These are phyloP conservation scores for Liolophura sinensis DNA, from an alignment of 1,140 invertebrate genomes.

Conservation along the genomic window DNA sequence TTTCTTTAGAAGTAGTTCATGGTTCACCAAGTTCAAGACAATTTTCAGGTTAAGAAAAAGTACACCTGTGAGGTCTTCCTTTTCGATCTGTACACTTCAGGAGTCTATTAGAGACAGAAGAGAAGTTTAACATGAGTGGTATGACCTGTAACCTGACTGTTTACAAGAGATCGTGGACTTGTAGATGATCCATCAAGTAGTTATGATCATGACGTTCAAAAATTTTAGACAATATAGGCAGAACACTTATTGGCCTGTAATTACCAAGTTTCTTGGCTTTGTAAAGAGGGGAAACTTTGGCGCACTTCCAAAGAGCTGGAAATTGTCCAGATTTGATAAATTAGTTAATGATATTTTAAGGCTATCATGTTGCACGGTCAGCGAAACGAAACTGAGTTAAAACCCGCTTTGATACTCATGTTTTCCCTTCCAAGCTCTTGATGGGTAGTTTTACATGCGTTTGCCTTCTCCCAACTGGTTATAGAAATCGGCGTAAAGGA, in stretches of 20 bases:
- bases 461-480: too few species aligned
- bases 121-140: conserved; percentile 2
- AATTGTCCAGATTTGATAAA: too few species aligned
- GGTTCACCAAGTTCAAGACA: conserved; percentile 2
- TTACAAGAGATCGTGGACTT: neutral
- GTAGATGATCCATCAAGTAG: neutral
- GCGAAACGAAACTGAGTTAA: too few species aligned
- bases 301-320: neutral
- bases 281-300: neutral
- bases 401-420: too few species aligned
- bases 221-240: conserved; percentile 4
- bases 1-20: conserved; percentile 3
- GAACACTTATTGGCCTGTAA: neutral
- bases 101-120: neutral
- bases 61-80: conserved; percentile 2
- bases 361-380: too few species aligned
- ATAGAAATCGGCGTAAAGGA: too few species aligned
- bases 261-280: neutral
- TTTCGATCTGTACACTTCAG: neutral
- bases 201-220: neutral
- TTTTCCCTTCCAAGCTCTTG: too few species aligned
- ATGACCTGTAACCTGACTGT: conserved; percentile 2
- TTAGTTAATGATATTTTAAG: too few species aligned
- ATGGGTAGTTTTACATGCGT: too few species aligned
- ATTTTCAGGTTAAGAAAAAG: conserved; percentile 2